phyloP scores from a whole-genome alignment of 2,888 invertebrate genomes.

The Himalopsyche kuldschensis region DNA sequence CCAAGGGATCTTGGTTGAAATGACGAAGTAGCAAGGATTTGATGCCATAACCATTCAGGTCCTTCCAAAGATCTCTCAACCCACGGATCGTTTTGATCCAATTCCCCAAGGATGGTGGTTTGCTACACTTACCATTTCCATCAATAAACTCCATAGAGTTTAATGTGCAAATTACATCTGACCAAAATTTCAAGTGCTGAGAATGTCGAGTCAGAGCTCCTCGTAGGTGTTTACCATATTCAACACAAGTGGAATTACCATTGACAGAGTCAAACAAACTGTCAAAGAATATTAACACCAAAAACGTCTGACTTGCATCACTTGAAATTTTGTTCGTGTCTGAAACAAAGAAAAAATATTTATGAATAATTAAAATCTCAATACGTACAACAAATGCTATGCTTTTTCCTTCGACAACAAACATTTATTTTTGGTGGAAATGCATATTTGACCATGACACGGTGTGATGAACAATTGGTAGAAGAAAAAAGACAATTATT shows the following conservation, averaged over 20 bases:
- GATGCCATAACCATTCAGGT: not conserved
- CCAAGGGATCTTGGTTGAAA: slow-evolving; percentile 3
- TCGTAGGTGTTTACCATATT: no score
- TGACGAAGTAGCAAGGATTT: not conserved
- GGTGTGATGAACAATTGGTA: no score
- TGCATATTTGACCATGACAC: no score
- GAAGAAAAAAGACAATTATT: no score
- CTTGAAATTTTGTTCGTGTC: not conserved
- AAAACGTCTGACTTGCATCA: not conserved
- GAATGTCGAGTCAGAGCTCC: not conserved
- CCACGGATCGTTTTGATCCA: not conserved
- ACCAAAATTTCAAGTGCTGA: not conserved
- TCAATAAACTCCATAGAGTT: not conserved
- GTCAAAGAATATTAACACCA: not conserved
- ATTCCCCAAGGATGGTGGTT: not conserved
- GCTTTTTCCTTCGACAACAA: no score
- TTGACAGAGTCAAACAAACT: not conserved
- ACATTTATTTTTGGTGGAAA: no score
- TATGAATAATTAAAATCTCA: no score
- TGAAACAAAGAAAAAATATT: not conserved
- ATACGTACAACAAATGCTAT: no score
- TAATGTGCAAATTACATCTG: not conserved
- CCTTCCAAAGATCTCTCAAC: not conserved
- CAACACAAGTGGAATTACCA: no score
- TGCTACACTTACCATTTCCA: not conserved